Conservation (phyloP, 2,797 vertebrate species). For the Lophius americanus region DNA sequence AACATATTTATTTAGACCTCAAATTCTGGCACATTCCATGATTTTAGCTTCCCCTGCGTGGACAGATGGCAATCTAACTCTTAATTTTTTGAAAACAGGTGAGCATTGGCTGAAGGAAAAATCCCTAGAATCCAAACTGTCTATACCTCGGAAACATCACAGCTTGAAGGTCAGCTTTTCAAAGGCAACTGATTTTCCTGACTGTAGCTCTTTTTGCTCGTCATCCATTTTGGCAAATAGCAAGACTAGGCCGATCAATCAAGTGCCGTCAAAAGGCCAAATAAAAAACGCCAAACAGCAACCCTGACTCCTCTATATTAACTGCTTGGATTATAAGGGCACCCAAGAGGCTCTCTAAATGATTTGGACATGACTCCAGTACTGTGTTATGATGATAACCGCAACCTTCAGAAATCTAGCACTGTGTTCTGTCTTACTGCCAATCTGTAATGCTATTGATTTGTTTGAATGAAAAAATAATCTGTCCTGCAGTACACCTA, state of each 20-base stretch:
- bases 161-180: constrained; percentile 75
- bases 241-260: constrained; percentile 76
- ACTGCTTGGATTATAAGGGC: constrained; percentile 65
- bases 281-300: constrained; percentile 43
- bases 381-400: constrained; percentile 36
- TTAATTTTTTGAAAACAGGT: constrained; percentile 27
- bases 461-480: constrained; percentile 2
- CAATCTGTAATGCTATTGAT: constrained; percentile 11
- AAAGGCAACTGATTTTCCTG: constrained; percentile 70
- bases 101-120: constrained; percentile 32
- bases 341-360: constrained; percentile 35
- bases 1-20: neutral
- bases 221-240: constrained; percentile 77
- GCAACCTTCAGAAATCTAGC: constrained; percentile 25
- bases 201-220: constrained; percentile 68
- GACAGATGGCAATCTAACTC: constrained; percentile 38
- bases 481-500: constrained; percentile 13
- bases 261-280: constrained; percentile 74
- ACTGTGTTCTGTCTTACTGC: constrained; percentile 12
- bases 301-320: constrained; percentile 60
- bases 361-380: constrained; percentile 58
- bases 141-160: constrained; percentile 53
- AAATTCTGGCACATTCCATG: neutral
- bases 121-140: constrained; percentile 56
- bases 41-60: neutral